Base-by-base conservation (phyloP, 2,113 vertebrate genomes). In the Budorcas taxicolor region DNA sequence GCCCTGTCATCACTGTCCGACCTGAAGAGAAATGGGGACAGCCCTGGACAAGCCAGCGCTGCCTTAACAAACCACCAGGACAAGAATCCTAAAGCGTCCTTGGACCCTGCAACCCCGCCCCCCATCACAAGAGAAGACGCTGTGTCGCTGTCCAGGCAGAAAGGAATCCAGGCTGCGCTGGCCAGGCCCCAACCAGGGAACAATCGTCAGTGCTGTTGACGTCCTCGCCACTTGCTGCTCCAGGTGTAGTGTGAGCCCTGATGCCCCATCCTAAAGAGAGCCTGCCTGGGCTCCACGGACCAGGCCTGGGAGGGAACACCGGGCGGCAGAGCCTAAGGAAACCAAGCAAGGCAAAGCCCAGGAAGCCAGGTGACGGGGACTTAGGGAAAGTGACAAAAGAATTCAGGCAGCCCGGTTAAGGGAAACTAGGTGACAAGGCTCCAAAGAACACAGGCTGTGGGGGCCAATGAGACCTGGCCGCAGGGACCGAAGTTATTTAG, bases 111-210 rank as follows among this genome's bases (percentile, higher is more conserved):
- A 85, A 84, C 25, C 83, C 27, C 2, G 6, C 4, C 11, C 16
- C 16, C 40, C 12, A 11, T 45, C 92, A 21, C 92, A 67, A 53
- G 87, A 62, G 83, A 78, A 58, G 17, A 94, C 0, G 31, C 78
- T 14, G 16, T 90, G 92, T 91, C 33, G 71, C 96, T 97, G 92
- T 97, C 97, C 86, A 94, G 83, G 88, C 81, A 96, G 92, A 57
- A 89, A 52, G 82, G 89, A 92, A 95, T 91, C 86, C 89, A 87
- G 88, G 92, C 83, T 71, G 58, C 17, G 60, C 85, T 86, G 90
- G 94, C 87, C 45, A 40, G 52, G 89, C 80, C 83, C 90, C 94
- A 97, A 25, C 31, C 29, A 1, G 9, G 47, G 86, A 92, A 90
- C 57, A 71, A 90, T 0, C 25, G 7, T 76, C 85, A 85, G 45